Percentiles rank a stretch among this genome's conserved stretches.
Evolutionary conservation across 2,797 vertebrate species (phyloP).

Genomic region (Champsocephalus esox): DNA sequence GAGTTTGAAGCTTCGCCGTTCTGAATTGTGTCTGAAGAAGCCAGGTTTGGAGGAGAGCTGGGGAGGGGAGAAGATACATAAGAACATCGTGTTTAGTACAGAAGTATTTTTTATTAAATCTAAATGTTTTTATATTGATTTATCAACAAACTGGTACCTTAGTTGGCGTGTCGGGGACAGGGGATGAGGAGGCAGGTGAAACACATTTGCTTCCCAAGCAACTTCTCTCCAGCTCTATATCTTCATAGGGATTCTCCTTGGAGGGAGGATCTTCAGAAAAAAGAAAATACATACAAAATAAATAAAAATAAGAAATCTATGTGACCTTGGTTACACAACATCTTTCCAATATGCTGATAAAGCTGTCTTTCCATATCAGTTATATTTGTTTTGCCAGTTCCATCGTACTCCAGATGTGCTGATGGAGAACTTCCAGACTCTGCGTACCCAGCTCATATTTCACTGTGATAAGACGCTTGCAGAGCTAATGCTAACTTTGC

Average conservation of each 20-base stretch:
- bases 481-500: constrained; percentile 47
- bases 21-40: constrained; percentile 94
- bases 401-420: constrained; percentile 78
- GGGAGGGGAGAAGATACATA: background rate
- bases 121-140: background rate
- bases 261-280: constrained; percentile 87
- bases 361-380: constrained; percentile 62
- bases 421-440: constrained; percentile 46
- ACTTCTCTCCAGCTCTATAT: constrained; percentile 92
- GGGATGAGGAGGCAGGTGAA: constrained; percentile 86
- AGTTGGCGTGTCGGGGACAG: constrained; percentile 87
- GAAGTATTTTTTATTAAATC: background rate
- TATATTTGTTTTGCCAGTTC: constrained; percentile 62
- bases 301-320: constrained; percentile 18
- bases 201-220: constrained; percentile 85
- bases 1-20: constrained; percentile 93
- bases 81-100: background rate
- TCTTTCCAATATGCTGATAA: constrained; percentile 38
- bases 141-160: constrained; percentile 85
- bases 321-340: constrained; percentile 39
- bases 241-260: constrained; percentile 99
- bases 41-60: constrained; percentile 81
- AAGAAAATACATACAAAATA: background rate
- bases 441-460: constrained; percentile 56
- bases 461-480: constrained; percentile 52